Conservation (phyloP, 2,888 invertebrate genomes). For the Drosophila putrida region DNA sequence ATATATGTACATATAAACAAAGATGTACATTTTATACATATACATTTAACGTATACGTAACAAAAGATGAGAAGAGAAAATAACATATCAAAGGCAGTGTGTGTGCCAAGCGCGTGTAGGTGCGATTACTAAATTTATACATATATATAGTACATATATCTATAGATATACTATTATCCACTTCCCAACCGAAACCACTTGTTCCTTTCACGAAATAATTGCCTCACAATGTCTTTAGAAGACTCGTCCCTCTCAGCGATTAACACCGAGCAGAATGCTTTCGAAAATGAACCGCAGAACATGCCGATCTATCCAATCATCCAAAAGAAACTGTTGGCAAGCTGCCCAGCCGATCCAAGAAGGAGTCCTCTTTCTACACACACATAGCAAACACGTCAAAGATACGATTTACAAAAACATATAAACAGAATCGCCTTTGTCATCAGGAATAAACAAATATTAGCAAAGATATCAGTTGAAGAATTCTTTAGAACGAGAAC, state of each 20-base stretch:
- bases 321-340: slow-evolving; percentile 20
- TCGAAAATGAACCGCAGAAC: slow-evolving; percentile 9
- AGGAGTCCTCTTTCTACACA: not conserved
- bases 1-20: slow-evolving; percentile 1
- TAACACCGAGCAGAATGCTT: slow-evolving; percentile 1
- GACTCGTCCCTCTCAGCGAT: not conserved
- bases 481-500: not conserved
- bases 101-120: slow-evolving; percentile 38
- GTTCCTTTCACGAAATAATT: not conserved
- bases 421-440: not conserved
- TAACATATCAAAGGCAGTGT: slow-evolving; percentile 12
- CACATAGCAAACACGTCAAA: not conserved
- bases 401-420: not conserved
- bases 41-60: not conserved
- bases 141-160: not conserved
- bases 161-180: not conserved
- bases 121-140: slow-evolving; percentile 16
- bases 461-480: not conserved
- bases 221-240: slow-evolving; percentile 8
- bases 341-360: slow-evolving; percentile 5
- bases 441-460: not conserved
- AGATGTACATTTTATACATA: slow-evolving; percentile 28
- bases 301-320: slow-evolving; percentile 12
- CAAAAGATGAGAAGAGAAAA: slow-evolving; percentile 10
- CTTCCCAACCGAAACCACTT: not conserved